Evolutionary conservation across 2,113 vertebrate species (phyloP).

Genomic region (Cyanistes caeruleus): DNA sequence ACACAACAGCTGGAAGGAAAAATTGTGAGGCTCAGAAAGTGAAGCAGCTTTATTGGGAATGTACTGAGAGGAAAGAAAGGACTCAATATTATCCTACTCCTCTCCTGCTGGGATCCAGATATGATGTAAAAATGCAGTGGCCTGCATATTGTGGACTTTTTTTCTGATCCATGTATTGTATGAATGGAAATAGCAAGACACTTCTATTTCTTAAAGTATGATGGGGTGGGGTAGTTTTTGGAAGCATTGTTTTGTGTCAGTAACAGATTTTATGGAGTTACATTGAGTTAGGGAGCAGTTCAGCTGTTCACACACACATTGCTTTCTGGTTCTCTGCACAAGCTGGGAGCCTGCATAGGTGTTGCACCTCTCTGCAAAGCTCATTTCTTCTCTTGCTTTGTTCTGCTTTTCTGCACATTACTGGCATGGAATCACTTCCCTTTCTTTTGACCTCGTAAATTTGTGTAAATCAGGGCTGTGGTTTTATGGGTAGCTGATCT

Average conservation of each 20-base stretch:
- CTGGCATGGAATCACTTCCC: neutral
- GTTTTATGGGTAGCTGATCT: neutral
- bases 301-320: neutral
- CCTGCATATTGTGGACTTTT: neutral
- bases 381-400: neutral
- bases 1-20: neutral
- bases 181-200: neutral
- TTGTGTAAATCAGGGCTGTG: neutral
- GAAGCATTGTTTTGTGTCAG: neutral
- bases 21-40: neutral
- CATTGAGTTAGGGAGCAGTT: neutral
- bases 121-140: neutral
- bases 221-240: neutral
- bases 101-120: neutral
- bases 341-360: neutral
- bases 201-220: neutral
- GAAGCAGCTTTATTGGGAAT: neutral
- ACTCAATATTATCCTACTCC: neutral
- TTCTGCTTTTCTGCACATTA: neutral
- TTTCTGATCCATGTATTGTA: neutral
- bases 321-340: neutral
- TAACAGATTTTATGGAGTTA: neutral
- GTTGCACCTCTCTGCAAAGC: neutral
- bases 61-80: neutral
- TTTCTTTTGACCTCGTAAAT: neutral